A percentile compares a stretch with the other conserved stretches of the same genome.
Conservation (phyloP, 2,888 invertebrate species). For the Dendrolimus houi region DNA sequence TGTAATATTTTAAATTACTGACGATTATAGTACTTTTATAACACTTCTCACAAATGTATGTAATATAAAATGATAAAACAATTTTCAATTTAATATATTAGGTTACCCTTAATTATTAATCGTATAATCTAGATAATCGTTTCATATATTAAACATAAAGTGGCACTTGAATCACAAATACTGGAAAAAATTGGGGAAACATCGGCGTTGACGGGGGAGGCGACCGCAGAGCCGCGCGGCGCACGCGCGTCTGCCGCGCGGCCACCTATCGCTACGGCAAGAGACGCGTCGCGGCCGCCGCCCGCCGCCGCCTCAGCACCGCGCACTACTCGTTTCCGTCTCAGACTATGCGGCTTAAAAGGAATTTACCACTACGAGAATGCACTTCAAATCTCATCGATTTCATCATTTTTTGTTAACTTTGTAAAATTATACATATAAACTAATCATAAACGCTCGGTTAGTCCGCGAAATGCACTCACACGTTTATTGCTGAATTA, state of each 20-base stretch:
- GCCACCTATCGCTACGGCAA: slow-evolving; percentile 24
- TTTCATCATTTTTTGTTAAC: slow-evolving; percentile 57
- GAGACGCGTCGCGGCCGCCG: slow-evolving; percentile 2
- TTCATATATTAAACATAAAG: slow-evolving; percentile 83
- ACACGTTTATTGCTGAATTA: slow-evolving; percentile 71
- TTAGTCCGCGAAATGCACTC: slow-evolving; percentile 68
- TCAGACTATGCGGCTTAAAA: slow-evolving; percentile 73
- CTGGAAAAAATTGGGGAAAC: slow-evolving; percentile 81
- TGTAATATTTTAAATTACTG: slow-evolving; percentile 74
- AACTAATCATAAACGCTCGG: slow-evolving; percentile 61
- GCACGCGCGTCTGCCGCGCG: slow-evolving; percentile 7
- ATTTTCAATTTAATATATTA: slow-evolving; percentile 76
- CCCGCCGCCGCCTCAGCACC: neutral
- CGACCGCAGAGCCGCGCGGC: slow-evolving; percentile 13
- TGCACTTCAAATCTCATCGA: slow-evolving; percentile 74
- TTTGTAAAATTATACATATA: slow-evolving; percentile 54
- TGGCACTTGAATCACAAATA: slow-evolving; percentile 88
- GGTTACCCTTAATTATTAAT: slow-evolving; percentile 74
- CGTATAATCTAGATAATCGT: slow-evolving; percentile 78
- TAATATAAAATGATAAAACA: slow-evolving; percentile 78
- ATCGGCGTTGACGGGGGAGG: slow-evolving; percentile 59
- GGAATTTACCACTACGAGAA: slow-evolving; percentile 72
- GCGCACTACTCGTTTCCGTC: slow-evolving; percentile 41
- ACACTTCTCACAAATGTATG: slow-evolving; percentile 76
- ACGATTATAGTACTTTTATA: slow-evolving; percentile 68